Conservation (phyloP, 2,888 invertebrate genomes). For the Eustalomyia histrio region DNA sequence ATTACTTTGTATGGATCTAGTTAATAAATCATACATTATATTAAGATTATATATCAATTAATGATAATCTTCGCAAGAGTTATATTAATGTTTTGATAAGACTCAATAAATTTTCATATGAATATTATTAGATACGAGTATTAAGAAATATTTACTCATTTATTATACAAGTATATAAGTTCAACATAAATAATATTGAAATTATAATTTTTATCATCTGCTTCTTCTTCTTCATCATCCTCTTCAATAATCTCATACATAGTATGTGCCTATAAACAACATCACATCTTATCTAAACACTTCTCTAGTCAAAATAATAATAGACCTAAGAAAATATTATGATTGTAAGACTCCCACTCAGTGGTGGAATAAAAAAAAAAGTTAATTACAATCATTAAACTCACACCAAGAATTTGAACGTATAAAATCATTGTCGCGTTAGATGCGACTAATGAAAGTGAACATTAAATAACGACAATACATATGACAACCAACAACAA, state of each 20-base stretch:
- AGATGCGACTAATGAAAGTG: conserved; percentile 38
- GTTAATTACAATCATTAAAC: conserved; percentile 58
- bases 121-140: no score
- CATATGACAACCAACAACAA: conserved; percentile 14
- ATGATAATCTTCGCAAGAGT: background rate
- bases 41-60: no score
- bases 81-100: conserved; percentile 11
- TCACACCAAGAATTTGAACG: conserved; percentile 12
- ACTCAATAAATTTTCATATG: conserved; percentile 6
- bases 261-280: conserved; percentile 19
- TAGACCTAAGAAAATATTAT: conserved; percentile 60
- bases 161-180: conserved; percentile 6
- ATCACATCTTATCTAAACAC: conserved; percentile 44
- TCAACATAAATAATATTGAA: conserved; percentile 37
- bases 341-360: conserved; percentile 47
- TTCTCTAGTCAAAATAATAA: conserved; percentile 50
- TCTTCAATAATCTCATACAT: background rate
- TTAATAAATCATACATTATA: no score
- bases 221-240: background rate
- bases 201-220: no score
- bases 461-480: conserved; percentile 34
- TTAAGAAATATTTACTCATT: background rate
- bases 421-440: background rate
- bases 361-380: conserved; percentile 35
- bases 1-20: no score